A percentile compares a stretch with the other conserved stretches of the same genome.
Conservation (phyloP, 1,140 invertebrate genomes). For the Drosophila biarmipes region DNA sequence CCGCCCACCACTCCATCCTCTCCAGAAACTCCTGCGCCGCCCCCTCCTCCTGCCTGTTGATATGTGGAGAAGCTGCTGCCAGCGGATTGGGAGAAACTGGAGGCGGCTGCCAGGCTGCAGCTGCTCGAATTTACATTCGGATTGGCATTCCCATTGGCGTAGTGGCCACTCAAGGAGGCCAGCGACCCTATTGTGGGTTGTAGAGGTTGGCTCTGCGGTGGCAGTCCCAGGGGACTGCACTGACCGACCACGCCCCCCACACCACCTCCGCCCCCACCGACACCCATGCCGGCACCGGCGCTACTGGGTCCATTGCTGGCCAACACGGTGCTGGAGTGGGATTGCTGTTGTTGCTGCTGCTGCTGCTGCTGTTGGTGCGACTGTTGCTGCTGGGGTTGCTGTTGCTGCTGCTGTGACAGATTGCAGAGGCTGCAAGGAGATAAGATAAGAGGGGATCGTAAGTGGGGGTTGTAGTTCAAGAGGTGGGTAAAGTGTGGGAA, state of each 20-base stretch:
- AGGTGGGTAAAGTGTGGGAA: constrained; percentile 8
- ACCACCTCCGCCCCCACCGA: constrained; percentile 47
- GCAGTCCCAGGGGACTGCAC: constrained; percentile 71
- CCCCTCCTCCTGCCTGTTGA: constrained; percentile 60
- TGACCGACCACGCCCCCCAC: constrained; percentile 61
- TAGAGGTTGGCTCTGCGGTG: constrained; percentile 77
- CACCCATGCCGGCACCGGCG: constrained; percentile 71
- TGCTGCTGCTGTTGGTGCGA: constrained; percentile 60
- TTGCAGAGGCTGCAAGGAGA: constrained; percentile 67
- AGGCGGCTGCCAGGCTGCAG: constrained; percentile 62
- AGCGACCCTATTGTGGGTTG: constrained; percentile 74
- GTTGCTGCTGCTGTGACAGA: constrained; percentile 48
- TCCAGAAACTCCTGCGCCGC: constrained; percentile 33
- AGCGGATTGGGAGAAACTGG: constrained; percentile 69
- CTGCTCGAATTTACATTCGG: constrained; percentile 55
- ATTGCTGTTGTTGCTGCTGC: constrained; percentile 53
- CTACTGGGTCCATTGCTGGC: constrained; percentile 78
- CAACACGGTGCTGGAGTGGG: constrained; percentile 72
- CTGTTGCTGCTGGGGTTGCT: constrained; percentile 53
- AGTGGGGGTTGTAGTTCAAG: background rate
- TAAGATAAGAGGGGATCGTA: background rate
- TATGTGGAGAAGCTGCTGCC: constrained; percentile 83
- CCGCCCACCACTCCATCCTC: constrained; percentile 59
- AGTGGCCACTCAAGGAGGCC: constrained; percentile 67
- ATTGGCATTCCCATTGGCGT: constrained; percentile 34